Conservation (phyloP, 2,113 vertebrate genomes). For the Phyllopteryx taeniolatus region DNA sequence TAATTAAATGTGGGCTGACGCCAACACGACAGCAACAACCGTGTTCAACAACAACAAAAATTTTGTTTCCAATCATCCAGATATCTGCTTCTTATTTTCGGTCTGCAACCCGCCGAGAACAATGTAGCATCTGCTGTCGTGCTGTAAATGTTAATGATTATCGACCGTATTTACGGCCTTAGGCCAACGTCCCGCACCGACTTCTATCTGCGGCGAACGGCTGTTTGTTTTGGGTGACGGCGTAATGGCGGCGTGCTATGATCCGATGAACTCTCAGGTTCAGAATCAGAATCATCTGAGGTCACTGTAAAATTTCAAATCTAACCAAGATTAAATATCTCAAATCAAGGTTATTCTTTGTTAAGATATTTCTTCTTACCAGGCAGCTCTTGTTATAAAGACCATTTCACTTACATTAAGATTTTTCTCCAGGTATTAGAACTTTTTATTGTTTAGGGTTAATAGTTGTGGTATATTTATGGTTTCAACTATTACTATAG, state of each 20-base stretch:
- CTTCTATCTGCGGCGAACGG: constrained; percentile 22
- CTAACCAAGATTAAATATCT: background rate
- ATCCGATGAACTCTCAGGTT: constrained; percentile 27
- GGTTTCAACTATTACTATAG: too few relatives aligned
- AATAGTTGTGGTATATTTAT: background rate
- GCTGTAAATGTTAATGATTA: constrained; percentile 66
- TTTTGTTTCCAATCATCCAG: constrained; percentile 39
- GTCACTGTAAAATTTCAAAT: constrained; percentile 2
- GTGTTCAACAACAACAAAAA: constrained; percentile 13
- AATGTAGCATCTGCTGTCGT: constrained; percentile 59
- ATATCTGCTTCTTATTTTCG: constrained; percentile 59
- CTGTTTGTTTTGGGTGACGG: constrained; percentile 15
- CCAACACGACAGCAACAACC: background rate
- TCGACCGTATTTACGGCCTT: constrained; percentile 57
- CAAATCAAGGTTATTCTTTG: background rate
- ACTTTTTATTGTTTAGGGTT: background rate
- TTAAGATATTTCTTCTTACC: background rate
- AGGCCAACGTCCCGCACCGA: constrained; percentile 43
- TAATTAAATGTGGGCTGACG: background rate
- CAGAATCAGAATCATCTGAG: too few relatives aligned
- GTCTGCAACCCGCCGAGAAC: constrained; percentile 40
- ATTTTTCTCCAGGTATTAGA: too few relatives aligned
- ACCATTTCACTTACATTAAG: too few relatives aligned
- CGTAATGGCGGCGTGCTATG: background rate
- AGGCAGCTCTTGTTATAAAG: background rate